Percentiles rank a stretch among this genome's conserved stretches.
Conservation (phyloP, 2,888 invertebrate species). For the Tipula lateralis region DNA sequence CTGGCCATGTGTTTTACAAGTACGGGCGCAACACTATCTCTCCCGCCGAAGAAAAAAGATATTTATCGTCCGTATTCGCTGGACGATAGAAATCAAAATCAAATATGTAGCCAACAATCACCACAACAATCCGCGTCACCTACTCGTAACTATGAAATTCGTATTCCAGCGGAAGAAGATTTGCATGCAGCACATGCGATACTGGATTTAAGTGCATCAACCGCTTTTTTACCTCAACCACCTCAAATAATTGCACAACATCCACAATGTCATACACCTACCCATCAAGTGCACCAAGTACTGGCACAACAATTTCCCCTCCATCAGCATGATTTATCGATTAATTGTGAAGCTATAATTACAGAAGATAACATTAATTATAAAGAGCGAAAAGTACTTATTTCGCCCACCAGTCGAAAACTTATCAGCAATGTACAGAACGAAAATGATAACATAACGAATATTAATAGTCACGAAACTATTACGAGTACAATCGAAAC, state of each 20-base stretch:
- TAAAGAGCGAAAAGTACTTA: not conserved
- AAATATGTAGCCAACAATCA: constrained; percentile 35
- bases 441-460: constrained; percentile 47
- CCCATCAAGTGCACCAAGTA: not conserved
- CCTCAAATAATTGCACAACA: constrained; percentile 43
- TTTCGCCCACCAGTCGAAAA: not conserved
- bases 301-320: not conserved
- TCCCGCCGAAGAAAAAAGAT: constrained; percentile 87
- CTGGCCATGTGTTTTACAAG: constrained; percentile 80
- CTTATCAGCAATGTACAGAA: constrained; percentile 41
- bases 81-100: constrained; percentile 57
- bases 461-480: constrained; percentile 37
- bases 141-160: constrained; percentile 52
- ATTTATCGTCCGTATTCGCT: constrained; percentile 84
- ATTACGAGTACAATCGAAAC: constrained; percentile 38
- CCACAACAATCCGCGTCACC: constrained; percentile 47
- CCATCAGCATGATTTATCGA: not conserved
- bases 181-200: constrained; percentile 85
- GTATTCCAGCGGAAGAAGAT: constrained; percentile 72
- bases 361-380: not conserved
- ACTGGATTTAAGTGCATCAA: constrained; percentile 81
- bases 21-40: constrained; percentile 73
- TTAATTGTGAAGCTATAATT: not conserved
- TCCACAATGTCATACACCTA: constrained; percentile 33
- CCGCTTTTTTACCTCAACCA: constrained; percentile 63